Base-by-base conservation (phyloP, 2,797 vertebrate genomes). In the Setipinna tenuifilis region DNA sequence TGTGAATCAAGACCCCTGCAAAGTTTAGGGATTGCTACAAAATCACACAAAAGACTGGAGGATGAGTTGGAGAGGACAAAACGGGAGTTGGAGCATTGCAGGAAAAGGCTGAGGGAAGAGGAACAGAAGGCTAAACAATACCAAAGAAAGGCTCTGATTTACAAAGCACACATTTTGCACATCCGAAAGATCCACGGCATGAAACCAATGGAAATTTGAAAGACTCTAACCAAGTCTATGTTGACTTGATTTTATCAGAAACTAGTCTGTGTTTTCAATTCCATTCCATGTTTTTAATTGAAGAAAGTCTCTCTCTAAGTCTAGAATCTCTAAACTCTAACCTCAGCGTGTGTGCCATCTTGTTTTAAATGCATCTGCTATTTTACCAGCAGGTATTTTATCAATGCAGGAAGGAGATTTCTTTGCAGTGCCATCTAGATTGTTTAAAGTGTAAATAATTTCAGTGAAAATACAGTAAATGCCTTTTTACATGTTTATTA, bases 41-140 rank as follows among this genome's bases (percentile, higher is more conserved):
- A 78, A 9, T 41, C 71, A 11, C 2, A 44, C 35, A 41, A 44
- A 44, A 44, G 35, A 19, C 71, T 78, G 17, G 16, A 78, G 41
- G 71, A 44, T 21, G 35, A 78, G 16, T 78, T 78, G 71, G 16
- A 78, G 17, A 21, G 41, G 71, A 78, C 35, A 9, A 19, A 78
- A 41, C 44, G 35, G 21, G 71, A 89, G 28, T 44, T 84, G 65
- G 85, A 88, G 57, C 78, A 85, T 23, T 88, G 86, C 21, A 87
- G 86, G 57, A 90, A 87, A 41, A 87, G 85, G 57, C 84, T 90
- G n/a, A 54, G 12, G 0, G 87, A 89, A 14, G 88, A 88, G 65
- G 83, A 86, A 31, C 84, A 71, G n/a, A 90, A 86, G 82, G 78
- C 84, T 31, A 48, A 54, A 6, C 82, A 88, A 82, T 87, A 86